Evolutionary conservation across 2,888 invertebrate species (phyloP), one percentile per base, ranked within the genome.

Genomic region (Euclidia mi): DNA sequence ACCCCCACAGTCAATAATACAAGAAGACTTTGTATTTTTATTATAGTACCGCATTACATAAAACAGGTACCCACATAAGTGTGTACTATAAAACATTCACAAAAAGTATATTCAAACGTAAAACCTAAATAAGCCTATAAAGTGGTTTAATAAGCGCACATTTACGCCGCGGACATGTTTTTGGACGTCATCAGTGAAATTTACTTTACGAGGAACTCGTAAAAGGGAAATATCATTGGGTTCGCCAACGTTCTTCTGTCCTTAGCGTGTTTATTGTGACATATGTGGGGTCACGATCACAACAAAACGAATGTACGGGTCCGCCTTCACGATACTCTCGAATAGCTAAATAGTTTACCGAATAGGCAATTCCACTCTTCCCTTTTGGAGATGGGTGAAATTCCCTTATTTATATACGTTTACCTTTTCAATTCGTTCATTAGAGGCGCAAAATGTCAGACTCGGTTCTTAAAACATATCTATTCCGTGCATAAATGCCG

Each of bases 181-280:
- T 72, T 74, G 70, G 69, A 66, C 64, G 73, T 71, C 83, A 83
- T 83, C 83, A 86, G 79, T 83, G 81, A 85, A 87, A 86, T 86
- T 87, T 85, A 81, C 82, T 89, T 89, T 88, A 89, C 83, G 85
- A 84, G 77, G 40, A 50, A 60, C 68, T 81, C 87, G 85, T 90
- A 88, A 88, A 88, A 74, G 70, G 64, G 62, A 68, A 77, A 73
- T 80, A 82, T 78, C 78, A 71, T 78, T 67, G 73, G 78, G 71
- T 71, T 78, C 69, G 20, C 48, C 58, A 65, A 41, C 41, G 35
- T 43, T 37, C 17, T 32, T 66, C 62, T 57, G 74, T 82, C 72
- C 75, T 77, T 74, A 72, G 56, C 59, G 68, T 53, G 60, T 72
- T 77, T 70, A 68, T 59, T 47, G 58, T 65, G 56, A 56, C 47